Base-by-base conservation (phyloP, 2,888 invertebrate genomes). In the Lithophane socia region DNA sequence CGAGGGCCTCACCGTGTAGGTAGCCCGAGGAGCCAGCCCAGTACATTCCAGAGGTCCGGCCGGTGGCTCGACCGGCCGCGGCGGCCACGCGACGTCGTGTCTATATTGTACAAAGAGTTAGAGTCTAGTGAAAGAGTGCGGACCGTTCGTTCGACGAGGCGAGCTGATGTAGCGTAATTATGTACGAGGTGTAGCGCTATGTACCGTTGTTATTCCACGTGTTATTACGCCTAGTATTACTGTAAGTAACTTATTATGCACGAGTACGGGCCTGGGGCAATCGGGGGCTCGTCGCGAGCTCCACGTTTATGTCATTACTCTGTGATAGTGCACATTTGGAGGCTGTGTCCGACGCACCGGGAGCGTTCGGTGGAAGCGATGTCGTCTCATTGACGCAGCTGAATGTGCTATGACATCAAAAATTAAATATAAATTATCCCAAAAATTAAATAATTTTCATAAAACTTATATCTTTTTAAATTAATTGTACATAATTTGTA, bases 1-100 rank as follows among this genome's bases (percentile, higher is more conserved):
- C 78, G 98, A 98, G 92, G 98, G 98, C 66, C 97, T 98, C 91
- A 98, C 98, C 89, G 98, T 98, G 94, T 98, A 97, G 97, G 90
- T 89, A 80, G 79, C 83, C 77, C 13, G 79, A 7, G 78, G 83
- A 84, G 82, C 80, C 86, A 21, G 77, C 87, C 86, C 86, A 91
- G 89, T 91, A 95, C 94, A 95, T 94, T 94, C 94, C 95, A 94
- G 91, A 89, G 90, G 89, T 86, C 75, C 79, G 83, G 85, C 82
- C 87, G 87, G 87, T 77, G 85, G 47, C n/a, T 47, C 13, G 42
- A 12, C 81, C 86, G 83, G 83, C 71, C 71, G 52, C 75, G 74
- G 63, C 71, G 76, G 76, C 65, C 76, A 74, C 81, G 82, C 75
- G 86, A 81, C 78, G 81, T 90, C 91, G 91, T 93, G 94, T 94